These are phyloP conservation scores for Paedocypris sp. DNA, from an alignment of 2,113 vertebrate genomes.

Conservation along the genomic window DNA sequence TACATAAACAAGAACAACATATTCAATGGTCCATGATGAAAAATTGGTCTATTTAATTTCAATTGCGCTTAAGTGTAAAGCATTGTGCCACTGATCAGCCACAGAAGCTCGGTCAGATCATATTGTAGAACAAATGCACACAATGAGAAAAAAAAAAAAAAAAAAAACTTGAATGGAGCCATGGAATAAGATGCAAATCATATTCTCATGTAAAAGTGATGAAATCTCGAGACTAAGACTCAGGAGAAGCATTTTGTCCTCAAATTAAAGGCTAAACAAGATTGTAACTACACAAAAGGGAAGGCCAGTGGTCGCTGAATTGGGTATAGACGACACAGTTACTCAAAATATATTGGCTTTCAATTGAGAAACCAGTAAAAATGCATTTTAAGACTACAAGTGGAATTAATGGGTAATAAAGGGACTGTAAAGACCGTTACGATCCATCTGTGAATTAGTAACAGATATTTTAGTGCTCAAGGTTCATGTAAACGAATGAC, in stretches of 20 bases:
- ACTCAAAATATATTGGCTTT: neutral
- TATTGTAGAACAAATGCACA: too few species aligned
- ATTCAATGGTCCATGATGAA: neutral
- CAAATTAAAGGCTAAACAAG: neutral
- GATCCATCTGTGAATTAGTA: too few species aligned
- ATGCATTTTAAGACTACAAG: neutral
- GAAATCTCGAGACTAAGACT: neutral
- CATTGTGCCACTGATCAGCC: too few species aligned
- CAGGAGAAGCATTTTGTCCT: neutral
- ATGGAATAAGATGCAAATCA: conserved; percentile 15
- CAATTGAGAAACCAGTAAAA: neutral
- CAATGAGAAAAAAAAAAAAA: too few species aligned
- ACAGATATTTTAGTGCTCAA: neutral
- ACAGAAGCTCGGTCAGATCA: too few species aligned
- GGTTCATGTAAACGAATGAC: conserved; percentile 7
- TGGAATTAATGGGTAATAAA: neutral
- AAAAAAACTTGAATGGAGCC: too few species aligned
- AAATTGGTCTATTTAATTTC: conserved; percentile 6
- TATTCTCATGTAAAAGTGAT: neutral
- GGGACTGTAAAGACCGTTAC: neutral
- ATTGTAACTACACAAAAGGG: neutral
- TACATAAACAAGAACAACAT: neutral
- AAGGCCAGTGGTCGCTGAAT: neutral
- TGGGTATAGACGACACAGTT: neutral
- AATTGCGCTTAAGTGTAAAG: too few species aligned